Percentiles rank a stretch among this genome's conserved stretches.
Evolutionary conservation across 2,113 vertebrate species (phyloP).

Genomic region (Antechinus flavipes): DNA sequence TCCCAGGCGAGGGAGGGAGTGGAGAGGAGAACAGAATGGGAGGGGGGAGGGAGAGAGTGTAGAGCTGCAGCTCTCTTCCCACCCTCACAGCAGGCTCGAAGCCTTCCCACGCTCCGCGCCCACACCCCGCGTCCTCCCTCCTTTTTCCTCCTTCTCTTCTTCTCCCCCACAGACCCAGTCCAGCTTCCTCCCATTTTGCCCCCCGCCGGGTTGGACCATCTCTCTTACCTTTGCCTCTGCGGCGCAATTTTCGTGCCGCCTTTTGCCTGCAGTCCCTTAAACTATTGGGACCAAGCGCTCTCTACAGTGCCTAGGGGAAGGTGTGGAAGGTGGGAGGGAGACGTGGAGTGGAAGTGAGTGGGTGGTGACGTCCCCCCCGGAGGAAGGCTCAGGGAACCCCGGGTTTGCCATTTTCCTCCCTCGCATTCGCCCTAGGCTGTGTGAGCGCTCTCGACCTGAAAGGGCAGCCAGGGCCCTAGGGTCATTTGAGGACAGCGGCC

Average conservation of each 20-base stretch:
- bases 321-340: too few relatives aligned
- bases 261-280: background rate
- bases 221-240: background rate
- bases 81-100: background rate
- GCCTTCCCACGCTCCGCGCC: background rate
- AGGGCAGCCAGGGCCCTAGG: conserved; percentile 43
- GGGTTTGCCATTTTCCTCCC: conserved; percentile 17
- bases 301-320: background rate
- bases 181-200: background rate
- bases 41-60: background rate
- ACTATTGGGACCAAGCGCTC: background rate
- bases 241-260: background rate
- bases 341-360: background rate
- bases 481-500: conserved; percentile 83
- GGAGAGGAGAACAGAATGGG: background rate
- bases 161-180: background rate
- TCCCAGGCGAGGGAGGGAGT: conserved; percentile 66
- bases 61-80: background rate
- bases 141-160: background rate
- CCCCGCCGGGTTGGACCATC: background rate
- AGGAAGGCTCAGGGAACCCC: background rate
- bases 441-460: background rate
- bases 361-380: background rate
- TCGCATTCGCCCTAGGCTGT: background rate
- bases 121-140: background rate